Evolutionary conservation across 1,140 invertebrate genomes (phyloP), one percentile per base, ranked within the genome.

Genomic region (Drosophila asahinai): DNA sequence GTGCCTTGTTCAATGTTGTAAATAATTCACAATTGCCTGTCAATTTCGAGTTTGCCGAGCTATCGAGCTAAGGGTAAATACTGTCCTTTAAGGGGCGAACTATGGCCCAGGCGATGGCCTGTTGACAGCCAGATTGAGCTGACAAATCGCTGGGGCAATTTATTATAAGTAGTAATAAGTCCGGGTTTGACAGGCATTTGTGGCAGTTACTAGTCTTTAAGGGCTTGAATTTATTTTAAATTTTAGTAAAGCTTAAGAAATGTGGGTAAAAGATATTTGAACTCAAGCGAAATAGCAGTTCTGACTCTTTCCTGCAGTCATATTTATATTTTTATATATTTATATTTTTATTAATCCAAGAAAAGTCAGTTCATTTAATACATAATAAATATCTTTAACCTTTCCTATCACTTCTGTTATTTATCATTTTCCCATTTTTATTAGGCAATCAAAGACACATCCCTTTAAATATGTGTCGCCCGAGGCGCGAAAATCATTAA

Each of bases 11-110:
- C 22, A 74, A 57, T 83, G 77, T 63, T 58, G 81, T 83, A 81
- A 89, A 87, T 89, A 84, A 81, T 81, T 81, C 73, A 72, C 77
- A 83, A 83, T 80, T 71, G 45, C 48, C 51, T 89, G 83, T 89
- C 83, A 87, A 83, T 74, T 83, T 63, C 36, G 22, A 51, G 27
- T 58, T 33, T 30, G 11, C 11, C 33, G 3, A 36, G 30, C 33
- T 22, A 22, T 22, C 19, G 19, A 22, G 19, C 19, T 22, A 65
- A 59, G 19, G 40, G 48, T 54, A 64, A 38, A 47, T 62, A n/a
- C 14, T 22, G 7, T 65, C 38, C 62, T 47, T 40, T 6, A 42
- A 11, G 33, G 33, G 2, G 11, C 15, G 25, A 71, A 47, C 66
- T 40, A 59, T 45, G 48, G n/a, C 33, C 19, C 12, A 42, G 54